A percentile compares a stretch with the other conserved stretches of the same genome.
Conservation (phyloP, 2,797 vertebrate species). For the Coreius guichenoti region DNA sequence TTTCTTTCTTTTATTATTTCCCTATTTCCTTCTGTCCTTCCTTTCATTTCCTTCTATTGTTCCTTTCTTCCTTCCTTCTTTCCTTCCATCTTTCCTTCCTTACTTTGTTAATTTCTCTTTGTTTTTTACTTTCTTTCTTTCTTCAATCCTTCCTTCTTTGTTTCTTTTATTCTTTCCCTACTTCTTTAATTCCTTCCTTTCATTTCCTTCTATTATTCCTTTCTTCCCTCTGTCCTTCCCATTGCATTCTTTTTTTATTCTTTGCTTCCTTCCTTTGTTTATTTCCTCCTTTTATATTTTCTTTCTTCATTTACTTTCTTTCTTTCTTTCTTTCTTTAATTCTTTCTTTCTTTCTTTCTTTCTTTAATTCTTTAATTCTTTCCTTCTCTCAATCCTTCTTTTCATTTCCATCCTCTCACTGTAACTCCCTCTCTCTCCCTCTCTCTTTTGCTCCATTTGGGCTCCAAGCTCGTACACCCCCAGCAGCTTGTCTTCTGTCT, state of each 20-base stretch:
- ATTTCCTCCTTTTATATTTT: background rate
- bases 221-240: background rate
- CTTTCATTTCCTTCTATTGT: background rate
- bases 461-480: slow-evolving; percentile 39
- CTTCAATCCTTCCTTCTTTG: too few species aligned
- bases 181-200: background rate
- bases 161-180: background rate
- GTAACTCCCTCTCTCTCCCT: background rate
- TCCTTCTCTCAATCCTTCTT: background rate
- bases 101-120: background rate
- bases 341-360: too few species aligned
- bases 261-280: background rate
- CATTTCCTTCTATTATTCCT: background rate
- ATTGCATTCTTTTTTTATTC: background rate
- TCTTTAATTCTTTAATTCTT: background rate
- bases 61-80: background rate
- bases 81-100: background rate
- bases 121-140: background rate
- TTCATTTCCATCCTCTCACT: background rate
- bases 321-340: background rate
- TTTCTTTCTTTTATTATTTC: background rate
- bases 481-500: slow-evolving; percentile 54
- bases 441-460: slow-evolving; percentile 10
- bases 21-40: background rate
- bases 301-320: background rate